These are phyloP conservation scores for Drosophila mettleri DNA, from an alignment of 2,888 invertebrate species.

Conservation along the genomic window DNA sequence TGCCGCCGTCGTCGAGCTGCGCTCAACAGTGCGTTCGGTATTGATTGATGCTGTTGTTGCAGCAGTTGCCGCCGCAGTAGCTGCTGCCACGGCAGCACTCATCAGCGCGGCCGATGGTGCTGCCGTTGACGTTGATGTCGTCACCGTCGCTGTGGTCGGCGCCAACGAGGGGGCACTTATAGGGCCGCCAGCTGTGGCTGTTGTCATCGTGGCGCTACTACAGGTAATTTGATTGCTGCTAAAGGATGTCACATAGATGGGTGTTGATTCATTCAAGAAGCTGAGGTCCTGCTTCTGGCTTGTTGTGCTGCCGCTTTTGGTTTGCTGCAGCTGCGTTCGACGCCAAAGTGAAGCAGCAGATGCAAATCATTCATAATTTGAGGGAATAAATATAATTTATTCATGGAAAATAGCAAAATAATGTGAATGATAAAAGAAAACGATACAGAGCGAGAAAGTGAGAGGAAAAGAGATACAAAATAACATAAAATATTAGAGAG, in stretches of 20 bases:
- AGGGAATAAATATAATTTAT: background rate
- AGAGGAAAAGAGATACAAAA: background rate
- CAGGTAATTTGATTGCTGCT: conserved; percentile 86
- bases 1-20: conserved; percentile 61
- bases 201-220: conserved; percentile 86
- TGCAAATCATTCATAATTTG: background rate
- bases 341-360: background rate
- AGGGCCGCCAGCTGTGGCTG: conserved; percentile 82
- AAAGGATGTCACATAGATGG: conserved; percentile 93
- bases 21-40: conserved; percentile 55
- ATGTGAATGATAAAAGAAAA: background rate
- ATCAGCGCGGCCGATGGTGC: conserved; percentile 58
- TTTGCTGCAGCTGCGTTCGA: conserved; percentile 78
- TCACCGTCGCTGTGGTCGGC: conserved; percentile 47
- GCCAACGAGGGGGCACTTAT: conserved; percentile 77
- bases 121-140: conserved; percentile 48
- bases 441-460: background rate
- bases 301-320: conserved; percentile 85
- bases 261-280: conserved; percentile 92
- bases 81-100: conserved; percentile 61
- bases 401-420: background rate
- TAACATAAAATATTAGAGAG: background rate
- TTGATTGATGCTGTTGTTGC: conserved; percentile 12
- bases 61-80: conserved; percentile 54
- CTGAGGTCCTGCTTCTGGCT: conserved; percentile 88